Evolutionary conservation across 2,797 vertebrate genomes (phyloP), one percentile per base, ranked within the genome.

Genomic region (Apogon hyalosoma): DNA sequence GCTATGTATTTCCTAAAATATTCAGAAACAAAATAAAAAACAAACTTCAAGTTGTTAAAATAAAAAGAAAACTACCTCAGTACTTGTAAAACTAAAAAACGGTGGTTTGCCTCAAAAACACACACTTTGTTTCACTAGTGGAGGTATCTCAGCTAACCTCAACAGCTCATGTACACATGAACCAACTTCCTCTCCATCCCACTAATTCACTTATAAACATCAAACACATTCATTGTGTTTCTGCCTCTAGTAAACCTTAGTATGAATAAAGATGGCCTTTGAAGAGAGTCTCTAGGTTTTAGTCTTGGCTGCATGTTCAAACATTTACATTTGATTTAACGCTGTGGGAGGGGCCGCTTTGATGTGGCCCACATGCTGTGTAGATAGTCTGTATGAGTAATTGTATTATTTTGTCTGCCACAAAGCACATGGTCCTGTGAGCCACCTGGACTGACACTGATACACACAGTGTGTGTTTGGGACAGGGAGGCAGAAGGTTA

Each of bases 401-500:
- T 57, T 75, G 56, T 69, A 31, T 68, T 76, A 74, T 68, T 74
- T 66, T 69, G 63, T 75, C 63, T 71, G 31, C 54, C 60, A 65
- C 15, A 12, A 59, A 73, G 11, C 71, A 21, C 42, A 53, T 15
- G 57, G 63, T 43, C 43, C 45, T 15, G 38, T 5, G 7, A 49
- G 16, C 51, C 82, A 80, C 82, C 78, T 74, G 65, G 57, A 50
- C 54, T 11, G 40, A 80, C 33, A 65, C 62, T 24, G 49, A 82
- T 43, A 69, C 61, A 56, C 50, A 0, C 14, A 18, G 65, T 47
- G 11, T 62, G 49, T 50, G 58, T 46, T 18, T 39, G 36, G 39
- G 51, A 21, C 13, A 38, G 16, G n/a, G 2, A 39, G 3, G 13
- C 2, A 48, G 46, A 21, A 24, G 8, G 10, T n/a, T 51, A 18